Evolutionary conservation across 2,888 invertebrate genomes (phyloP), one percentile per base, ranked within the genome.

Genomic region (Sesia apiformis): DNA sequence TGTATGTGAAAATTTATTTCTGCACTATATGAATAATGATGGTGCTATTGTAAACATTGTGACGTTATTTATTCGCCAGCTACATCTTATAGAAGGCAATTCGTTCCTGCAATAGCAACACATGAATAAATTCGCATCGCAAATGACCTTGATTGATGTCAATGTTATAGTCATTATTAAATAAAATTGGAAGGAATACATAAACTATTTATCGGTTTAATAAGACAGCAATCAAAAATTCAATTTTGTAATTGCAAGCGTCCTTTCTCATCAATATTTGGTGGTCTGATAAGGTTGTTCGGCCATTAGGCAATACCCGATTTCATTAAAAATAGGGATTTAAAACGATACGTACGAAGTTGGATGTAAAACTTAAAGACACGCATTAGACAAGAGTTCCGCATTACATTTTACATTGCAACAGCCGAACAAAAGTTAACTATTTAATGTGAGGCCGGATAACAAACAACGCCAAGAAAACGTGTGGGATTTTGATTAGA

Each of bases 381-480:
- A 62, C 62, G 67, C 74, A 76, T 77, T 64, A 70, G 71, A 68
- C 65, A 65, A 64, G 60, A 67, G 66, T 72, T 71, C 68, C 65
- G 70, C 74, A 73, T 78, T 78, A 83, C 82, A 83, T 84, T 84
- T 84, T 83, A 85, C 74, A 74, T 76, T 69, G 74, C 70, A 78
- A 72, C 65, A 74, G 71, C 72, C 61, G 65, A 78, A 50, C 46
- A 46, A 80, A 76, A 68, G 68, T 65, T 75, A 76, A 79, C 79
- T 65, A 78, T 72, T 70, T 74, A 70, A 84, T 76, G 67, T 72
- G 81, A 84, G 74, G 76, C 87, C 86, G 86, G 84, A 77, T 77
- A 78, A 78, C 81, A 85, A 84, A 85, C 81, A 86, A 86, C 84
- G 88, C 86, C 82, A 83, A 83, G 85, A 85, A 87, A 87, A 88